phyloP scores from a whole-genome alignment of 2,797 vertebrate genomes.

The Enteromius unitaeniatus region DNA sequence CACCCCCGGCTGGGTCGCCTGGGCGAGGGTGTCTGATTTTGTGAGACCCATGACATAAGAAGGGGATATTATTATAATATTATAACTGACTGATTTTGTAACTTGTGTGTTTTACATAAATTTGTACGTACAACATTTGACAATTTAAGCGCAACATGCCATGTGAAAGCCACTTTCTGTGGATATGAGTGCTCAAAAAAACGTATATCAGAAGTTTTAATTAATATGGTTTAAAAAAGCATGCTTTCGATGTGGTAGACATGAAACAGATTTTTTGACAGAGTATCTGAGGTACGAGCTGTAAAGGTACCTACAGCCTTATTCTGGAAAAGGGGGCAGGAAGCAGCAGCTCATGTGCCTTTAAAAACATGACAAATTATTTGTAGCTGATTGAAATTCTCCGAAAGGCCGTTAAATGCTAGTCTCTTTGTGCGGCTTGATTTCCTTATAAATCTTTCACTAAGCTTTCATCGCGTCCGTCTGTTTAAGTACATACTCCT shows the following conservation, averaged over 20 bases:
- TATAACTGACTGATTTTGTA: neutral
- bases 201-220: neutral
- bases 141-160: neutral
- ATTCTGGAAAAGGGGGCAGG: neutral
- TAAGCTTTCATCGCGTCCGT: neutral
- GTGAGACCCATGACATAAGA: neutral
- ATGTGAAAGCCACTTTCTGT: neutral
- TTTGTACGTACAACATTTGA: neutral
- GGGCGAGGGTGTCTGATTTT: too few species aligned
- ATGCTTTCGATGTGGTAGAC: neutral
- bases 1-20: too few species aligned
- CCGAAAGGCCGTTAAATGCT: neutral
- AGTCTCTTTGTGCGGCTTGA: neutral
- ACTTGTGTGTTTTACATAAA: neutral
- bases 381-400: neutral
- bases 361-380: neutral
- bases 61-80: neutral
- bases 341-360: neutral
- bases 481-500: slow-evolving; percentile 1
- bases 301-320: neutral
- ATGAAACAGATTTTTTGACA: neutral
- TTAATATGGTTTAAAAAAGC: neutral
- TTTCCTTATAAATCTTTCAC: neutral
- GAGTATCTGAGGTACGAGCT: neutral
- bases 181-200: neutral